Conservation (phyloP, 2,797 vertebrate species). For the Gastrophryne carolinensis region DNA sequence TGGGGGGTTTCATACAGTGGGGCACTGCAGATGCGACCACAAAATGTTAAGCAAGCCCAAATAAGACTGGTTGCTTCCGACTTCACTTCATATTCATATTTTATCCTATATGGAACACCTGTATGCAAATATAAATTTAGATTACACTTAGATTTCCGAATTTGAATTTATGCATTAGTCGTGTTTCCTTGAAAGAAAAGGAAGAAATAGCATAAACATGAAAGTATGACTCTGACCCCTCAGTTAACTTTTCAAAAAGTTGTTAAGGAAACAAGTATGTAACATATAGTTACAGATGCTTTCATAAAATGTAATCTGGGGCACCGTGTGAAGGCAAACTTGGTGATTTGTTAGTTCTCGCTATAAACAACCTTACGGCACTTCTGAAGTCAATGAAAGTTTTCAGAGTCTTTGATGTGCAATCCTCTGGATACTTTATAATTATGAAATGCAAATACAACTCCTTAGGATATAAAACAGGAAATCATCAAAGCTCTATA, state of each 20-base stretch:
- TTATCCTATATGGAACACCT: background rate
- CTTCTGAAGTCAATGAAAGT: slow-evolving; percentile 13
- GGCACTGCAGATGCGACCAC: too few relatives aligned
- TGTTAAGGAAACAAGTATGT: background rate
- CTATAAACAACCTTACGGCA: slow-evolving; percentile 18
- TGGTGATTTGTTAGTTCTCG: background rate
- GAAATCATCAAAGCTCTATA: slow-evolving; percentile 31
- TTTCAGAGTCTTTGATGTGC: slow-evolving; percentile 34
- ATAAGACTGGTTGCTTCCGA: too few relatives aligned
- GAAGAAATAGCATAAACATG: background rate
- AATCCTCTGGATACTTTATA: slow-evolving; percentile 37
- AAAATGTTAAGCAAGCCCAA: too few relatives aligned
- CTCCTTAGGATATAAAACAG: slow-evolving; percentile 26
- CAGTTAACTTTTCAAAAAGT: background rate
- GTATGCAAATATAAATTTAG: background rate
- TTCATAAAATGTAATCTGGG: background rate
- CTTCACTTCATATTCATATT: too few relatives aligned
- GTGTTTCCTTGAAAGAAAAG: background rate
- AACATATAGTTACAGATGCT: background rate
- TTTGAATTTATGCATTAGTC: background rate
- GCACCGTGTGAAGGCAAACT: background rate
- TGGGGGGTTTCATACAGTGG: too few relatives aligned
- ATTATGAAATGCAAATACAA: slow-evolving; percentile 46
- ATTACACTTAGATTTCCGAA: background rate
- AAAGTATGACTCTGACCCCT: background rate